Percentiles rank a stretch among this genome's conserved stretches.
These are phyloP conservation scores for Vanessa atalanta DNA, from an alignment of 1,140 invertebrate genomes.

Conservation along the genomic window DNA sequence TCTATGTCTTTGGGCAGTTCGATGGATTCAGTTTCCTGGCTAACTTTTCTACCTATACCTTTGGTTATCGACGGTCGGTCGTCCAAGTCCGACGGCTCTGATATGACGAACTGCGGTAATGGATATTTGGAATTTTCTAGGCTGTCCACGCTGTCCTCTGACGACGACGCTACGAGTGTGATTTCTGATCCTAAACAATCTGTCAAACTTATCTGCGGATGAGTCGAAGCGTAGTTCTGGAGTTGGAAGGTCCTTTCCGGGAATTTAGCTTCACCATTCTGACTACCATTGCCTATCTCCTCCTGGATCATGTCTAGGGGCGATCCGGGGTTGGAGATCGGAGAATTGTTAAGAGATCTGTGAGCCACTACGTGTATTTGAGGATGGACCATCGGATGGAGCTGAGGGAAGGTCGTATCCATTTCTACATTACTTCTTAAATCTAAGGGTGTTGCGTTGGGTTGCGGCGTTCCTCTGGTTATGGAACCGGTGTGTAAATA, in stretches of 20 bases:
- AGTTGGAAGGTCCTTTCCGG: constrained; percentile 40
- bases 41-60: constrained; percentile 87
- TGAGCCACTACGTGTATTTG: constrained; percentile 77
- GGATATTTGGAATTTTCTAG: constrained; percentile 79
- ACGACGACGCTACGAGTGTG: constrained; percentile 86
- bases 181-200: constrained; percentile 93
- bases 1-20: constrained; percentile 41
- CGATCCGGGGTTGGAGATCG: constrained; percentile 83
- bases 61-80: constrained; percentile 89
- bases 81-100: constrained; percentile 87
- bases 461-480: constrained; percentile 85
- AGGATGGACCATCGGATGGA: constrained; percentile 65
- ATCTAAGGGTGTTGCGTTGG: constrained; percentile 78
- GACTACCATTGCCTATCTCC: constrained; percentile 83
- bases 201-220: constrained; percentile 94
- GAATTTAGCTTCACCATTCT: constrained; percentile 49
- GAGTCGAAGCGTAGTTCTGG: constrained; percentile 50
- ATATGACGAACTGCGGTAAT: constrained; percentile 85
- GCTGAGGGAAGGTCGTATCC: constrained; percentile 64
- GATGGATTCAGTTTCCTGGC: constrained; percentile 80
- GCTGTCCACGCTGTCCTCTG: constrained; percentile 84
- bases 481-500: constrained; percentile 87
- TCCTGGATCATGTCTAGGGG: constrained; percentile 94
- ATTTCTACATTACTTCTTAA: constrained; percentile 72
- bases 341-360: constrained; percentile 82